phyloP scores from a whole-genome alignment of 2,888 invertebrate genomes.

The Conomelus anceps region DNA sequence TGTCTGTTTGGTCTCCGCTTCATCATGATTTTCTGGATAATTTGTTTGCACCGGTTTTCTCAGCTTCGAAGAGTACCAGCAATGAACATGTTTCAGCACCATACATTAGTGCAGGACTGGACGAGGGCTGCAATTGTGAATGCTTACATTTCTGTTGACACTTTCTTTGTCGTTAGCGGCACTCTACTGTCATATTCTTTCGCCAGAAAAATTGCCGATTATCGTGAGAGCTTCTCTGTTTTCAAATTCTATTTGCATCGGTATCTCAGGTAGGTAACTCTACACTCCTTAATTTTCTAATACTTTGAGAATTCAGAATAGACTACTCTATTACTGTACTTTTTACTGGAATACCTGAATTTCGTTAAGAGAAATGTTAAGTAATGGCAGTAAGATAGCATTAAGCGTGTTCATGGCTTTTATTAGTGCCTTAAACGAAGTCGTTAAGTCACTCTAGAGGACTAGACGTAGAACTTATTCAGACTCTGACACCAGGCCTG shows the following conservation, averaged over 20 bases:
- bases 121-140: neutral
- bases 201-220: neutral
- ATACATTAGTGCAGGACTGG: neutral
- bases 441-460: too few species aligned
- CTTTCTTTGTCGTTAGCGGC: neutral
- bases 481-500: too few species aligned
- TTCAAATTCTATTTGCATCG: neutral
- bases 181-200: neutral
- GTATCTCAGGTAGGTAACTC: neutral
- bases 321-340: neutral
- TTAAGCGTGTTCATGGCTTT: too few species aligned
- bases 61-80: neutral
- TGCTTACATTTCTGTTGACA: constrained; percentile 2
- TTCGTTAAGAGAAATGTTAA: too few species aligned
- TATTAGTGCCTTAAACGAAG: too few species aligned
- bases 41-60: neutral
- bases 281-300: too few species aligned
- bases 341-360: neutral
- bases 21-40: neutral
- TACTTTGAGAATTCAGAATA: too few species aligned
- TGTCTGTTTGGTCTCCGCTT: neutral
- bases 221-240: neutral
- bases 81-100: neutral
- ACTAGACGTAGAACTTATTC: too few species aligned
- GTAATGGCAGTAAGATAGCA: too few species aligned